Evolutionary conservation across 30 jellyfish, hydroid and myxozoan genomes (phyloP), one percentile per base, ranked within the genome.

Genomic region (Turritopsis rubra): DNA sequence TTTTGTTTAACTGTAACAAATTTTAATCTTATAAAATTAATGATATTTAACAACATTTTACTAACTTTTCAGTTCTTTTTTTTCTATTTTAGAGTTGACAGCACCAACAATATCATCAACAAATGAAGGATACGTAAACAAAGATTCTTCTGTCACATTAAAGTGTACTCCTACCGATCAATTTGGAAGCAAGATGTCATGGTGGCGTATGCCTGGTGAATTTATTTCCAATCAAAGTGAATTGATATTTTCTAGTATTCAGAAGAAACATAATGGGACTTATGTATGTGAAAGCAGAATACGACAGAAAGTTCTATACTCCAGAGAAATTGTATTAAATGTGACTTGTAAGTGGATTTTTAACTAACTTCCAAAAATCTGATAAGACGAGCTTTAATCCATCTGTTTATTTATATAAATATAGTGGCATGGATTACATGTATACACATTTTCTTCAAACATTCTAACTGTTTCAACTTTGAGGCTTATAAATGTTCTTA

Each of bases 191-290:
- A 7, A 26, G 22, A 24, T 77, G 29, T 16, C 72, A 24, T 77
- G 85, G 85, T n/a, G 28, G 77, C 28, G 31, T 27, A 17, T 68
- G 19, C 31, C 77, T 68, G 77, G 77, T 68, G 77, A 68, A 68
- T 27, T 68, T 68, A 22, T 68, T 27, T 68, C 77, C 30, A 1
- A 23, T n/a, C 28, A 68, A 1, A 27, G 30, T n/a, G 30, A 23
- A n/a, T 68, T 68, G 30, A n/a, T 27, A 27, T 68, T 68, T 68
- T 23, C 28, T 7, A 68, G 30, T 27, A 68, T 68, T 68, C 28
- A 23, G 28, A 68, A 8, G 30, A 22, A 68, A 68, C 22, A 68
- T n/a, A n/a, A 23, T 68, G 77, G 77, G 9, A 27, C 31, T 23
- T 68, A 68, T 68, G 16, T 9, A 9, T 68, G 77, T 27, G 30